phyloP scores from a whole-genome alignment of 2,888 invertebrate species.

The Griposia aprilina region DNA sequence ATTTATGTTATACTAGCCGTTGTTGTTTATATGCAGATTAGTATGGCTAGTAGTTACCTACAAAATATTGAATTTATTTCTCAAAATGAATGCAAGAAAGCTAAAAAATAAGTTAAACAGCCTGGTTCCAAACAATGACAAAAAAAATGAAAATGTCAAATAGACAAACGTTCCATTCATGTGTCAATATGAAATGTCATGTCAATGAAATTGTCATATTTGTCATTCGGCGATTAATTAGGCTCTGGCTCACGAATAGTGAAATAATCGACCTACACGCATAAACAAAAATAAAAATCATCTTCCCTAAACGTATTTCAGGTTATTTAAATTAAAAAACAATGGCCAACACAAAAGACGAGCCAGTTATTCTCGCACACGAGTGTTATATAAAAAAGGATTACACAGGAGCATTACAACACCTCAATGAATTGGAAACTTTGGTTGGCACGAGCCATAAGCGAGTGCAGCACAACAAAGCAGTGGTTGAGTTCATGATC shows the following conservation, averaged over 20 bases:
- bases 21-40: background rate
- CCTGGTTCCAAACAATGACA: background rate
- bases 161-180: slow-evolving; percentile 19
- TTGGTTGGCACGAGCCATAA: slow-evolving; percentile 91
- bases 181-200: slow-evolving; percentile 30
- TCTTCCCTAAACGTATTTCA: slow-evolving; percentile 20
- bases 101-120: background rate
- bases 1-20: background rate
- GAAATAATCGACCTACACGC: slow-evolving; percentile 47
- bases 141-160: slow-evolving; percentile 1
- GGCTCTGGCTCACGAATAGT: slow-evolving; percentile 25
- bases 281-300: slow-evolving; percentile 60
- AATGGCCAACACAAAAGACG: slow-evolving; percentile 85
- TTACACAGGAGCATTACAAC: slow-evolving; percentile 91
- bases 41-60: background rate
- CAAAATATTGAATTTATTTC: background rate
- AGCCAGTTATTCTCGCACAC: slow-evolving; percentile 91
- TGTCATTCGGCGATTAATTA: slow-evolving; percentile 42
- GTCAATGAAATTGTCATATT: slow-evolving; percentile 1
- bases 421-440: slow-evolving; percentile 92
- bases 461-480: slow-evolving; percentile 95
- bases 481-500: slow-evolving; percentile 95
- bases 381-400: slow-evolving; percentile 92
- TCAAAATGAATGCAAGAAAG: background rate
- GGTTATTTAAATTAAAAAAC: slow-evolving; percentile 26